phyloP scores from a whole-genome alignment of 2,888 invertebrate species.

The Cerastis rubricosa region DNA sequence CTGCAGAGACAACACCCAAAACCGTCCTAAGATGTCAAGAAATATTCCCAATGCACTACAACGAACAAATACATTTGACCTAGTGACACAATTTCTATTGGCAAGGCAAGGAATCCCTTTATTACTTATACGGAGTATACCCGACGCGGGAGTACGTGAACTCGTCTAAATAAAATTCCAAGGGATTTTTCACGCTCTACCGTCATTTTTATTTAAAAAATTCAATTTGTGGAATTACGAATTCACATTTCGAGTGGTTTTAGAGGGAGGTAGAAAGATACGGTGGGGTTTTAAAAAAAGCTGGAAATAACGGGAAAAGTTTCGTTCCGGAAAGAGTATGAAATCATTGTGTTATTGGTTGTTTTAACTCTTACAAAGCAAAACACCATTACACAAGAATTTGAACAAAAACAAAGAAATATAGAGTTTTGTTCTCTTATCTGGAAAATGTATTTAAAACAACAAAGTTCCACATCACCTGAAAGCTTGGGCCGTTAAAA shows the following conservation, averaged over 20 bases:
- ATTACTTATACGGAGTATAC: constrained; percentile 69
- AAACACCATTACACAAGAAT: constrained; percentile 18
- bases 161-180: constrained; percentile 63
- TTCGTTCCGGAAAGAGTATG: constrained; percentile 8
- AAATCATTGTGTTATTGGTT: constrained; percentile 11
- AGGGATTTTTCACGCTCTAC: constrained; percentile 42
- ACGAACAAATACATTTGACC: constrained; percentile 74
- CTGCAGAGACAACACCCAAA: constrained; percentile 21
- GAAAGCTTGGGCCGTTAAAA: constrained; percentile 64
- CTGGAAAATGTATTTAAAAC: constrained; percentile 53
- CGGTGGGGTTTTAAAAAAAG: neutral
- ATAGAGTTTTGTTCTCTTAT: constrained; percentile 43
- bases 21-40: constrained; percentile 37
- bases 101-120: constrained; percentile 73
- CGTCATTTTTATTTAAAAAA: constrained; percentile 59
- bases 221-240: constrained; percentile 48
- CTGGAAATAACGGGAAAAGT: neutral
- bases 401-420: constrained; percentile 32
- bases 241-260: constrained; percentile 37
- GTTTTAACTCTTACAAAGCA: constrained; percentile 3
- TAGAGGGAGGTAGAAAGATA: constrained; percentile 1
- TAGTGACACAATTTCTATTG: constrained; percentile 72
- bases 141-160: constrained; percentile 58
- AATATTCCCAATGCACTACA: constrained; percentile 59
- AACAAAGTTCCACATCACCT: constrained; percentile 61